These are phyloP conservation scores for Prenolepis imparis DNA, from an alignment of 2,888 invertebrate genomes.

Conservation along the genomic window DNA sequence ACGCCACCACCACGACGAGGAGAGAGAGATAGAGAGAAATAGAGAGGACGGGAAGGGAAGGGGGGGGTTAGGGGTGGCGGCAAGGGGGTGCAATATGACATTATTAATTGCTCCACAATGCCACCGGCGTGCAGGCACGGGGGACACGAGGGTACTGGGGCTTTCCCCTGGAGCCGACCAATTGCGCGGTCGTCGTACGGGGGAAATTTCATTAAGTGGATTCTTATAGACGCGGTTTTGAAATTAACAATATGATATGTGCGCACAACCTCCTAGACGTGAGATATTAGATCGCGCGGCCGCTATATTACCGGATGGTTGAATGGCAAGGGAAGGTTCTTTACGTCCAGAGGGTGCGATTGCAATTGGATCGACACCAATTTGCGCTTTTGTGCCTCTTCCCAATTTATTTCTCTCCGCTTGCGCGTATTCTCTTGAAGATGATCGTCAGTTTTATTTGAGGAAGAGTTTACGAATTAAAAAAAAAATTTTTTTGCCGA, in stretches of 20 bases:
- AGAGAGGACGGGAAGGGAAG: no score
- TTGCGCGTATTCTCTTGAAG: no score
- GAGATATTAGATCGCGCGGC: slow-evolving; percentile 78
- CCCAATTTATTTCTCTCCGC: not conserved
- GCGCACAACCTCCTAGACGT: slow-evolving; percentile 67
- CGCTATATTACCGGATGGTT: slow-evolving; percentile 49
- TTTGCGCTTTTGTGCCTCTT: not conserved
- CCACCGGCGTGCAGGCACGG: slow-evolving; percentile 74
- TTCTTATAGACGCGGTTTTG: slow-evolving; percentile 84
- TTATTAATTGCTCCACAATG: slow-evolving; percentile 84
- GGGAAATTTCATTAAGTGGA: slow-evolving; percentile 85
- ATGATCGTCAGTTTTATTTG: no score
- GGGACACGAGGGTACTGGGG: slow-evolving; percentile 64
- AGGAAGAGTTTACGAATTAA: no score
- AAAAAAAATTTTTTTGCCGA: slow-evolving; percentile 7
- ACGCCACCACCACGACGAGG: slow-evolving; percentile 45
- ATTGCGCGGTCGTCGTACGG: slow-evolving; percentile 75
- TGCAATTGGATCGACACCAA: slow-evolving; percentile 37
- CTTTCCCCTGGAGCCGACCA: slow-evolving; percentile 76
- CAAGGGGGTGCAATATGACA: slow-evolving; percentile 81
- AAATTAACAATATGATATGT: slow-evolving; percentile 84
- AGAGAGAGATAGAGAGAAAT: slow-evolving; percentile 52
- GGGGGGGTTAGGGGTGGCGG: slow-evolving; percentile 58
- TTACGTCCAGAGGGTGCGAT: slow-evolving; percentile 14
- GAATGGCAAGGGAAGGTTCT: slow-evolving; percentile 45